Conservation (phyloP, 2,797 vertebrate species). For the Carduelis carduelis region DNA sequence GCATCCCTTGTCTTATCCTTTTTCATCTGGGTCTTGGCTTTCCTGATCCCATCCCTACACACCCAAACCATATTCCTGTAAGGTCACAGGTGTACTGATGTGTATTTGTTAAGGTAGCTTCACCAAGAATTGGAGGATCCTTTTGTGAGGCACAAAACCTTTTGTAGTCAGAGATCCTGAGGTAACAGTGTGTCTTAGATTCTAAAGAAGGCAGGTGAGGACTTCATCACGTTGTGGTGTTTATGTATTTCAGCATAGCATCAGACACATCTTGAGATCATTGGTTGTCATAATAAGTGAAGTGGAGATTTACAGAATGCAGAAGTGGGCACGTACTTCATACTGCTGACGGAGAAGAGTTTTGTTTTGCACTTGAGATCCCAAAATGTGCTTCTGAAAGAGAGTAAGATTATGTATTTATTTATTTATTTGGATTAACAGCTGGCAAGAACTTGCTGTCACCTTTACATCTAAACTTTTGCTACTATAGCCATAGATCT, state of each 20-base stretch:
- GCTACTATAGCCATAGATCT: neutral
- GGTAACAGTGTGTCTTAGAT: neutral
- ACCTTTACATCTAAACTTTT: neutral
- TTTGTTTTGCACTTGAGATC: neutral
- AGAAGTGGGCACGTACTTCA: neutral
- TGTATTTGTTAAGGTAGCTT: neutral
- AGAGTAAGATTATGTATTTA: neutral
- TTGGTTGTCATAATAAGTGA: neutral
- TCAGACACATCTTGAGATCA: neutral
- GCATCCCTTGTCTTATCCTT: neutral
- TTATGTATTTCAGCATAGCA: neutral
- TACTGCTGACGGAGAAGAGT: fast-evolving
- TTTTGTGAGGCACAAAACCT: neutral
- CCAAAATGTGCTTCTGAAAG: neutral
- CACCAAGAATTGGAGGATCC: neutral
- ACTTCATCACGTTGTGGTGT: neutral
- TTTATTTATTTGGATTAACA: neutral
- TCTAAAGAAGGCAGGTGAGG: neutral
- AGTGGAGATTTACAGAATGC: neutral
- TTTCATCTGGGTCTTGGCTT: neutral
- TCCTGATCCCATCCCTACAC: neutral
- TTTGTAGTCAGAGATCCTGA: neutral
- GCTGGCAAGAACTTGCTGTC: neutral
- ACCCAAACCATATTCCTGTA: too few relatives aligned
- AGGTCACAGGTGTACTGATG: neutral